Percentiles rank a stretch among this genome's conserved stretches.
Evolutionary conservation across 1,140 invertebrate genomes (phyloP).

Genomic region (Heliconius congener): DNA sequence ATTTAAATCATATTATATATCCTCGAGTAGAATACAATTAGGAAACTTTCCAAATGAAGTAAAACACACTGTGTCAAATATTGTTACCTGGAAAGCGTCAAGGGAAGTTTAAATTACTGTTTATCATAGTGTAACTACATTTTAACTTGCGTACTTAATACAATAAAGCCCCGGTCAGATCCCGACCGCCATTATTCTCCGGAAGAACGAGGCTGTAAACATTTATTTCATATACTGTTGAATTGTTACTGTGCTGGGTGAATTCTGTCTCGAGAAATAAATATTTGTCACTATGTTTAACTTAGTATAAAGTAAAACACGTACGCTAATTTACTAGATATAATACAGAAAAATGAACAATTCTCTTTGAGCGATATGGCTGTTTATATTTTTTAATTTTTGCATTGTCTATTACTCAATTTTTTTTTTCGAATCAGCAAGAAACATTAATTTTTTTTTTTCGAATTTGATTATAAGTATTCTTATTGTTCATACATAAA

Average conservation of each 20-base stretch:
- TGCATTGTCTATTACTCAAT: no score
- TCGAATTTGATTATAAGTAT: no score
- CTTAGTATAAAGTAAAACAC: not conserved
- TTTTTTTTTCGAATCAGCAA: no score
- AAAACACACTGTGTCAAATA: constrained; percentile 7
- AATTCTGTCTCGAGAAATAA: not conserved
- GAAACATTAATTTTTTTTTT: no score
- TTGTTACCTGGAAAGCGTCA: constrained; percentile 24
- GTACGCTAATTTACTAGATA: no score
- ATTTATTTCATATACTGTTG: constrained; percentile 29
- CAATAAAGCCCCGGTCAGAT: constrained; percentile 33
- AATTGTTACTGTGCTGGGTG: constrained; percentile 14
- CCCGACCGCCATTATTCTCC: constrained; percentile 29
- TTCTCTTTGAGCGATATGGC: no score
- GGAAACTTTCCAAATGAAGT: constrained; percentile 6
- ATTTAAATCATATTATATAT: not conserved
- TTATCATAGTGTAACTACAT: constrained; percentile 30
- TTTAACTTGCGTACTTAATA: constrained; percentile 32
- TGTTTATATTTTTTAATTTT: no score
- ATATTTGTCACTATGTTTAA: not conserved
- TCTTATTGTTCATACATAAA: no score
- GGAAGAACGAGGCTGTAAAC: constrained; percentile 23
- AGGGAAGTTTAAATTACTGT: constrained; percentile 32
- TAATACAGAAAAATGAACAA: no score
- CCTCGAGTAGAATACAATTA: not conserved